These are phyloP conservation scores for Erethizon dorsatum DNA, from an alignment of 2,797 vertebrate genomes.

Conservation along the genomic window DNA sequence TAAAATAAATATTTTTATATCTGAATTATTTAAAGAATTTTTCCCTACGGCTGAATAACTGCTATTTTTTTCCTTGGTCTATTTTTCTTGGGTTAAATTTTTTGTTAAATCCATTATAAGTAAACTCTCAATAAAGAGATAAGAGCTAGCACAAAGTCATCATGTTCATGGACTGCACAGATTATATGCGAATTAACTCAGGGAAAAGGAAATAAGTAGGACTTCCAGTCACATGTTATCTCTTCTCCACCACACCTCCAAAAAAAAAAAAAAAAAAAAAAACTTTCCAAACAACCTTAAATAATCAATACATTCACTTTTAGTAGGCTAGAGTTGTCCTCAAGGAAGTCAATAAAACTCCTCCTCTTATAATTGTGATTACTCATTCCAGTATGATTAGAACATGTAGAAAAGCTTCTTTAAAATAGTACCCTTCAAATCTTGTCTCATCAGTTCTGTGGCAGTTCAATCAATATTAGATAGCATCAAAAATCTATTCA, in stretches of 20 bases:
- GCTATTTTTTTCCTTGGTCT: constrained; percentile 65
- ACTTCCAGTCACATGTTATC: constrained; percentile 34
- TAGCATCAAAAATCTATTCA: constrained; percentile 88
- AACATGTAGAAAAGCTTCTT: constrained; percentile 79
- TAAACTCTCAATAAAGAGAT: constrained; percentile 86
- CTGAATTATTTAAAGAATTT: constrained; percentile 73
- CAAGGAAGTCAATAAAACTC: constrained; percentile 47
- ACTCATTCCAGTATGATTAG: constrained; percentile 25
- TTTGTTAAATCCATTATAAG: constrained; percentile 71
- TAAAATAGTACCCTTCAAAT: constrained; percentile 83
- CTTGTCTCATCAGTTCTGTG: constrained; percentile 79
- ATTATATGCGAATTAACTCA: constrained; percentile 86
- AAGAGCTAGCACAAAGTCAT: constrained; percentile 83
- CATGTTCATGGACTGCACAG: constrained; percentile 75
- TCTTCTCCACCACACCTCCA: neutral
- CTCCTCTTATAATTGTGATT: constrained; percentile 63
- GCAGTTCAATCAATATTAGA: constrained; percentile 86
- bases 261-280: neutral
- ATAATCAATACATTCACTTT: constrained; percentile 58
- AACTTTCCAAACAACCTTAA: constrained; percentile 50
- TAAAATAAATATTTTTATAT: constrained; percentile 83
- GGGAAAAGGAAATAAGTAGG: neutral
- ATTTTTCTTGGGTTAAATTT: constrained; percentile 79
- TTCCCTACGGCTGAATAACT: constrained; percentile 47
- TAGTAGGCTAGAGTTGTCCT: constrained; percentile 54